Evolutionary conservation across 2,797 vertebrate genomes (phyloP).

Genomic region (Sylvilagus floridanus): DNA sequence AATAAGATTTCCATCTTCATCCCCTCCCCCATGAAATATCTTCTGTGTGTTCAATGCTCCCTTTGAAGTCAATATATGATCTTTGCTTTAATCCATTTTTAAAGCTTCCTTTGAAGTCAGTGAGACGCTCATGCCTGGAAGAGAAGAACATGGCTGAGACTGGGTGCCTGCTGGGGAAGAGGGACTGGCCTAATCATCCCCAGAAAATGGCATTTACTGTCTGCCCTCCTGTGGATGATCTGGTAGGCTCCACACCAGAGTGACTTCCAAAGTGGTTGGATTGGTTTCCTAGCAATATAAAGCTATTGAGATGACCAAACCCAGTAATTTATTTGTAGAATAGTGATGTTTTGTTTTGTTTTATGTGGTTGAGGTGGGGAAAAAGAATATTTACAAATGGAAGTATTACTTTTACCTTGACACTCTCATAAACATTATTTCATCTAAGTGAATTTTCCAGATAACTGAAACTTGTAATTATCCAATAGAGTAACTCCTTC

Average conservation of each 20-base stretch:
- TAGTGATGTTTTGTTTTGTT: not conserved
- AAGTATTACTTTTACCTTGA: slow-evolving; percentile 62
- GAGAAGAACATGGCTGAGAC: slow-evolving; percentile 38
- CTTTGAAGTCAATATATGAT: slow-evolving; percentile 79
- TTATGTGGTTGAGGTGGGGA: not conserved
- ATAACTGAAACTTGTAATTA: slow-evolving; percentile 58
- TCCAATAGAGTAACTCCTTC: slow-evolving; percentile 44
- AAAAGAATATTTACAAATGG: slow-evolving; percentile 55
- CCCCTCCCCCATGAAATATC: slow-evolving; percentile 46
- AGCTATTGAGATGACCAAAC: slow-evolving; percentile 46
- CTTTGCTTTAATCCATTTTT: slow-evolving; percentile 81
- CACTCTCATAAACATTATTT: slow-evolving; percentile 6
- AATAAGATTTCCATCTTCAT: slow-evolving; percentile 48
- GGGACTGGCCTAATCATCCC: slow-evolving; percentile 36
- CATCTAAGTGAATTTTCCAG: slow-evolving; percentile 52
- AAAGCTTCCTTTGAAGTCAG: slow-evolving; percentile 80
- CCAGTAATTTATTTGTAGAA: not conserved
- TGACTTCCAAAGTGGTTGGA: slow-evolving; percentile 20
- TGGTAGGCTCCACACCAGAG: slow-evolving; percentile 26
- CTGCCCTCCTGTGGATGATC: not conserved
- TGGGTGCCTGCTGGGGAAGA: slow-evolving; percentile 54
- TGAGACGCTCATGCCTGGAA: slow-evolving; percentile 61
- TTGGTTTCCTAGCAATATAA: slow-evolving; percentile 38
- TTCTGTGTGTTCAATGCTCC: slow-evolving; percentile 57
- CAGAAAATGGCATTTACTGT: slow-evolving; percentile 59